Conservation (phyloP, 2,888 invertebrate genomes). For the Dusona sp. region DNA sequence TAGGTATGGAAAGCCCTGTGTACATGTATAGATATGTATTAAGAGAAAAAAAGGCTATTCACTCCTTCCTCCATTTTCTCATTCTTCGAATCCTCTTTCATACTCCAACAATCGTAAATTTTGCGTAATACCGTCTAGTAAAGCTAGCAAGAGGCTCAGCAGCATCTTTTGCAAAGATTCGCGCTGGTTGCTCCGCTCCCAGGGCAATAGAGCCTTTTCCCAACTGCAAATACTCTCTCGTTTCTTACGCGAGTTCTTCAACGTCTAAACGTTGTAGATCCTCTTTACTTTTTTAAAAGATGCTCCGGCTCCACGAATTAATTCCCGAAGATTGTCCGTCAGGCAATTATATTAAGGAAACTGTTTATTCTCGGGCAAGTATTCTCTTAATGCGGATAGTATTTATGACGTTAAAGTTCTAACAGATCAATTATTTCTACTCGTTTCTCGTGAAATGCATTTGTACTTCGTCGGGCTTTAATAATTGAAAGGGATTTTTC, state of each 20-base stretch:
- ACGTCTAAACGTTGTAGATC: neutral
- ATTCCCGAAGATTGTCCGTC: neutral
- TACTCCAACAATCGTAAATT: slow-evolving; percentile 60
- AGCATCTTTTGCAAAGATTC: slow-evolving; percentile 51
- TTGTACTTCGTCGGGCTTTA: neutral
- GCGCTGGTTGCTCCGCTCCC: slow-evolving; percentile 7
- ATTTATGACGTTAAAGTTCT: neutral
- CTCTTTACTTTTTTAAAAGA: slow-evolving; percentile 3
- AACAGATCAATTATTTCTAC: neutral
- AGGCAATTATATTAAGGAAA: neutral
- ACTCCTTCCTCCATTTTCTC: slow-evolving; percentile 34
- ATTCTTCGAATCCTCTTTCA: slow-evolving; percentile 56
- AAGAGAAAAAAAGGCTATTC: slow-evolving; percentile 19
- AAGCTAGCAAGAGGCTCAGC: slow-evolving; percentile 37
- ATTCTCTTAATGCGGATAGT: neutral
- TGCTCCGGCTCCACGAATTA: neutral
- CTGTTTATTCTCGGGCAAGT: neutral
- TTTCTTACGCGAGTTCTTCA: slow-evolving; percentile 6
- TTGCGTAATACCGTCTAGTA: slow-evolving; percentile 61
- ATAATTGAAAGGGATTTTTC: neutral
- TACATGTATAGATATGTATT: neutral
- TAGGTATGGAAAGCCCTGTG: neutral
- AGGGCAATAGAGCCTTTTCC: slow-evolving; percentile 12
- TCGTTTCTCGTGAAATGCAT: neutral
- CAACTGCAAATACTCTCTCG: slow-evolving; percentile 4